Evolutionary conservation across 2,888 invertebrate species (phyloP), one percentile per base, ranked within the genome.

Genomic region (Merodon equestris): DNA sequence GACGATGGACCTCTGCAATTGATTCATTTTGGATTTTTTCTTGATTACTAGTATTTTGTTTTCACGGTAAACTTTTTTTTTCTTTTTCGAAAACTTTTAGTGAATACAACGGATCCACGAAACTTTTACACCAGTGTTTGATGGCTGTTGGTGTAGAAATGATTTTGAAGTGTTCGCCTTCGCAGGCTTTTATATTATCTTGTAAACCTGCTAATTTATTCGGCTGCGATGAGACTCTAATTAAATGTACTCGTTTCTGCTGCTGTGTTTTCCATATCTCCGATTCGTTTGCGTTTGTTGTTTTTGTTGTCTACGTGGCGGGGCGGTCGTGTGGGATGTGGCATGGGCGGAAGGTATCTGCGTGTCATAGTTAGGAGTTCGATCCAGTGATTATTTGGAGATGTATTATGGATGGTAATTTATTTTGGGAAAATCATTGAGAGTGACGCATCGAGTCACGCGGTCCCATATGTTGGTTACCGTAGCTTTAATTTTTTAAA

Each of bases 191-290:
- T 79, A 79, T 79, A 79, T 60, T 68, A 40, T 51, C 19, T 63
- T 58, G 45, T 60, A 60, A 64, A 73, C 68, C 58, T 70, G 79
- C 68, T 79, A 79, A 79, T 74, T 79, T 64, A 68, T 68, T 74
- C 70, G 38, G 14, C 10, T 36, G 47, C 67, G 56, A 68, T 60
- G 70, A 84, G 85, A 85, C 86, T 86, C 86, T 87, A 87, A 87
- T 87, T 87, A 87, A 86, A 85, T 85, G 84, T 82, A 83, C 85
- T 83, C 85, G 86, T 84, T 85, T 86, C 13, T 45, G 61, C n/a
- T 17, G 27, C 27, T 27, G 27, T 27, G 27, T 27, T 27, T 7
- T 27, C 27, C 27, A 4, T 7, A 27, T 2, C 27, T 27, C 27
- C n/a, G n/a, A n/a, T n/a, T n/a, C n/a, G n/a, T 50, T 66, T 71